Conservation (phyloP, 2,797 vertebrate species). For the Amniataba percoides region DNA sequence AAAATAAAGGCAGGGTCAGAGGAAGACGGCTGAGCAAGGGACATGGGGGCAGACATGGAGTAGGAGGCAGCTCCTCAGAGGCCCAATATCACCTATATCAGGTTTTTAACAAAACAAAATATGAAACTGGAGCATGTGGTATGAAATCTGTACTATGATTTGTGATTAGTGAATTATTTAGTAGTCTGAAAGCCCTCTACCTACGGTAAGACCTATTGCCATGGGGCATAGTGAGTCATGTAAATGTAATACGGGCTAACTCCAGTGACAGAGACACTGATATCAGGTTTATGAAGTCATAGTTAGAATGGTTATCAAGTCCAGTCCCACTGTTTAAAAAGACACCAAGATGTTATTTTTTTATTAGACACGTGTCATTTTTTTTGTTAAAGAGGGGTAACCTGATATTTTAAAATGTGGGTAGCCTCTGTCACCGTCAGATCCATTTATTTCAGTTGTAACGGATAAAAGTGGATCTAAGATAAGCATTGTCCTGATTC, state of each 20-base stretch:
- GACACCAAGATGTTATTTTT: neutral
- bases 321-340: neutral
- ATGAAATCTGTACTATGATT: constrained; percentile 75
- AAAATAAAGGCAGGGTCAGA: constrained; percentile 28
- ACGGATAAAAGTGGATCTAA: neutral
- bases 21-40: constrained; percentile 27
- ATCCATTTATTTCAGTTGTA: neutral
- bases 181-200: constrained; percentile 79
- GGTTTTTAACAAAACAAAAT: constrained; percentile 75
- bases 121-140: constrained; percentile 74
- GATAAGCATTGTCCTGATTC: neutral
- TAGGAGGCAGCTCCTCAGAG: constrained; percentile 57
- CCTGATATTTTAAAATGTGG: neutral
- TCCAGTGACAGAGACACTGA: constrained; percentile 54
- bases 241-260: constrained; percentile 63
- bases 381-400: neutral
- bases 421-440: neutral
- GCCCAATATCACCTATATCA: constrained; percentile 65
- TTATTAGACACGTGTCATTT: neutral
- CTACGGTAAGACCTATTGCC: constrained; percentile 71
- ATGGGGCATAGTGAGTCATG: constrained; percentile 70
- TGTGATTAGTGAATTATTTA: constrained; percentile 82
- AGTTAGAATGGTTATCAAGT: constrained; percentile 13
- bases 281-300: constrained; percentile 53
- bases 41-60: constrained; percentile 14